Base-by-base conservation (phyloP, 2,797 vertebrate genomes). In the Aulostomus chinensis region DNA sequence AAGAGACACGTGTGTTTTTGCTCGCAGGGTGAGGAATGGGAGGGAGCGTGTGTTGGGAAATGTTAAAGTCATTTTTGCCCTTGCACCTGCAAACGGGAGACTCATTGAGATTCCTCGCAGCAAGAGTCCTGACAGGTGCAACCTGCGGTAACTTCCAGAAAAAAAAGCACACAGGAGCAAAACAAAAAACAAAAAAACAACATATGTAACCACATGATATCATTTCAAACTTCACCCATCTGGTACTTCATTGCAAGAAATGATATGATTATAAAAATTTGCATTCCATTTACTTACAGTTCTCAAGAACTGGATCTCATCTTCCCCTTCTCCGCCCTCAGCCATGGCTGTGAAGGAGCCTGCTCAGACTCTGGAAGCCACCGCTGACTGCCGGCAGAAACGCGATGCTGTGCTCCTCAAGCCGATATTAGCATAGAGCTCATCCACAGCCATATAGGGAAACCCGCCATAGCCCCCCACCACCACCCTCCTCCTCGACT, bases 301-400 rank as follows among this genome's bases (percentile, higher is more conserved):
- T 91, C 96, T 92, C 80, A 98, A 90, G 89, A 98, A 98, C 91
- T 98, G 96, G 88, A 98, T 97, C 86, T 98, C 96, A 89, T 98
- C 95, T 89, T 98, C 96, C 64, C 92, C 94, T 93, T 98, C 96
- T 86, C 91, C 92, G 82, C 89, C 95, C 90, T 98, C 96, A 92
- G 95, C 94, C 96, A 97, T 98, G 93, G 93, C 93, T 94, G 88
- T 84, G 88, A 86, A 92, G 90, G 92, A 93, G 92, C 90, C 92
- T 87, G 91, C 92, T 92, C 87, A 91, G 91, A 92, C 92, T 92
- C 90, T 68, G 90, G 77, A 91, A 88, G 91, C 89, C 91, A 75
- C 88, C 86, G 24, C 93, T 85, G 86, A 84, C 89, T 87, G 89
- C 85, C 86, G 83, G 57, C 76, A 89, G 85, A 89, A 83, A 89